Evolutionary conservation across 2,888 invertebrate species (phyloP).

Genomic region (Melanostoma mellinum): DNA sequence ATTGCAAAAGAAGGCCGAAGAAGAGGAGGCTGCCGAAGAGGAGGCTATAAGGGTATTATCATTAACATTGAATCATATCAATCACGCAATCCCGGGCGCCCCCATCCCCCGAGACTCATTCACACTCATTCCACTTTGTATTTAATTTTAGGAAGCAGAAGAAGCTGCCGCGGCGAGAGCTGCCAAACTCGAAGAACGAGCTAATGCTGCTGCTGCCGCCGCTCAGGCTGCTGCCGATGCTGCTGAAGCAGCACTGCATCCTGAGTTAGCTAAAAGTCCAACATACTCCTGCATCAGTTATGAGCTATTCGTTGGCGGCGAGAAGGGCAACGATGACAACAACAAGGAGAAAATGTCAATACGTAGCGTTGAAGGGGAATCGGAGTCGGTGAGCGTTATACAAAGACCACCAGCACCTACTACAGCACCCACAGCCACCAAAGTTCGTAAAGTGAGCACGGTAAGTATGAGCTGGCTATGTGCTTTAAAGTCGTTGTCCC

Average conservation of each 20-base stretch:
- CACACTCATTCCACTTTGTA: conserved; percentile 46
- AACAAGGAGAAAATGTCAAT: conserved; percentile 96
- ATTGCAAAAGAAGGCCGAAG: conserved; percentile 98
- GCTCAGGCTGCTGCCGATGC: conserved; percentile 81
- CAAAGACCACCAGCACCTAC: conserved; percentile 83
- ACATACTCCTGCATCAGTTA: conserved; percentile 96
- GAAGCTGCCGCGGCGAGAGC: conserved; percentile 87
- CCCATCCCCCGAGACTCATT: conserved; percentile 69
- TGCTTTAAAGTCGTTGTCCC: conserved; percentile 75
- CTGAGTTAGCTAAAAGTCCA: conserved; percentile 92
- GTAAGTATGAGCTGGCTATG: conserved; percentile 86
- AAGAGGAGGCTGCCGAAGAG: conserved; percentile 97
- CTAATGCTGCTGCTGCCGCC: conserved; percentile 87
- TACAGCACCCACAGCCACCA: conserved; percentile 83
- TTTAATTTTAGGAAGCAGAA: conserved; percentile 89
- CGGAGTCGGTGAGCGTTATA: conserved; percentile 95
- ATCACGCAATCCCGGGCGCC: conserved; percentile 62
- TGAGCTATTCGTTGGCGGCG: conserved; percentile 94
- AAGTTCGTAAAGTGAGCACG: conserved; percentile 96
- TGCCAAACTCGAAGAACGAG: conserved; percentile 83
- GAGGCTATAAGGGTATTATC: conserved; percentile 92
- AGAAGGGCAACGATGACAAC: conserved; percentile 94
- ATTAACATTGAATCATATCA: conserved; percentile 60
- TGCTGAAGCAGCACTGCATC: conserved; percentile 83
- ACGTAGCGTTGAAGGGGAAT: conserved; percentile 92